Evolutionary conservation across 2,113 vertebrate species (phyloP), one percentile per base, ranked within the genome.

Genomic region (Prunella himalayana): DNA sequence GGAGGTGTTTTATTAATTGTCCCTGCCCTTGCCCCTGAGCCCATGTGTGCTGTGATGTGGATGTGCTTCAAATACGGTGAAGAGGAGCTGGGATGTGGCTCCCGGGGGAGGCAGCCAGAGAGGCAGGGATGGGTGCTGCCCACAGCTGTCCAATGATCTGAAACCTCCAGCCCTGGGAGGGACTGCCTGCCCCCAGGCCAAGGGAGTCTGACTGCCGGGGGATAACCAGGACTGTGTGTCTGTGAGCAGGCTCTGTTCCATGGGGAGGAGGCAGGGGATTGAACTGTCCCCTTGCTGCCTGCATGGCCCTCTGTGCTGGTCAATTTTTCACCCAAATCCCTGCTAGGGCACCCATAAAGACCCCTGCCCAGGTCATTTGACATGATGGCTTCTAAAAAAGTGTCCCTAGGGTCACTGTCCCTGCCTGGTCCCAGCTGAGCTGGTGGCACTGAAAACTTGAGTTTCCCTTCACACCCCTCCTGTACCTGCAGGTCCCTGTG

Each of bases 371-470:
- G 15, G 25, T 78, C n/a, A 15, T 17, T 9, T 35, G 60, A 13
- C 16, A 35, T 33, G 27, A 42, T 2, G 2, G 15, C n/a, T 72
- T 69, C 61, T 88, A 42, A 50, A 35, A 33, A 87, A n/a, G 30
- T 11, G 1, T 39, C 47, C 19, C 28, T n/a, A 56, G 13, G 18
- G n/a, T 4, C 0, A 0, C 15, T 7, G 17, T n/a, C 3, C 3
- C 68, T 54, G n/a, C 23, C 41, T 56, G 69, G 28, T 83, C 33
- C 22, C 68, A 45, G 44, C 33, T 31, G 18, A 81, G 56, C 42
- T 63, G 51, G 42, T 57, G 42, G 21, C 56, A 78, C 14, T 47
- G 63, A 39, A 65, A 78, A 15, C 37, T 11, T 1, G 1, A 22
- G 3, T 15, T 51, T 73, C 64, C 65, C 42, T 82, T 86, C 45